Conservation (phyloP, 1,140 invertebrate genomes). For the Philotrypesis tridentata region DNA sequence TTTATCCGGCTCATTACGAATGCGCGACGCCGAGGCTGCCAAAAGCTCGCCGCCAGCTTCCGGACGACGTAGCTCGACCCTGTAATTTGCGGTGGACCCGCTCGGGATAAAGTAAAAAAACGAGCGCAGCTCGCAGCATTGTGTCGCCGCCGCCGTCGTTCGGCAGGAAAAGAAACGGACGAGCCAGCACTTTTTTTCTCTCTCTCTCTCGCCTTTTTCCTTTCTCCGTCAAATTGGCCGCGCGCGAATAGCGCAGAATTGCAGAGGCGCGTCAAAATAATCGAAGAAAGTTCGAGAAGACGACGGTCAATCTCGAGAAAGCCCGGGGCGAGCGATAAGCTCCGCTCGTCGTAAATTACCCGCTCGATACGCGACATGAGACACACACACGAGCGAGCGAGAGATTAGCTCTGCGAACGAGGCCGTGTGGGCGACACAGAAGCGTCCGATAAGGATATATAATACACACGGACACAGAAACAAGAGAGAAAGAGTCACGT, state of each 20-base stretch:
- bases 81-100: constrained; percentile 66
- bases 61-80: constrained; percentile 65
- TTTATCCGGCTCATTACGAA: constrained; percentile 64
- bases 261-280: not conserved
- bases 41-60: constrained; percentile 56
- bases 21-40: constrained; percentile 63
- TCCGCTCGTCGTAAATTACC: constrained; percentile 16
- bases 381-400: not conserved
- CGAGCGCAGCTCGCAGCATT: constrained; percentile 16
- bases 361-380: not conserved
- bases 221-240: not conserved
- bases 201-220: no score
- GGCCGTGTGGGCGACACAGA: not conserved
- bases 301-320: constrained; percentile 2
- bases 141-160: not conserved
- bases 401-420: not conserved
- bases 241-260: not conserved
- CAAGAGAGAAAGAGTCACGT: no score
- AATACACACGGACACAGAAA: no score
- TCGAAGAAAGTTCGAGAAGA: constrained; percentile 1
- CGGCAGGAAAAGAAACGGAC: constrained; percentile 49
- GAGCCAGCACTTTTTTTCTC: constrained; percentile 54
- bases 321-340: not conserved
- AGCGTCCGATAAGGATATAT: not conserved
- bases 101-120: constrained; percentile 71